Base-by-base conservation (phyloP, 1,140 invertebrate genomes). In the Catajapyx aquilonaris region DNA sequence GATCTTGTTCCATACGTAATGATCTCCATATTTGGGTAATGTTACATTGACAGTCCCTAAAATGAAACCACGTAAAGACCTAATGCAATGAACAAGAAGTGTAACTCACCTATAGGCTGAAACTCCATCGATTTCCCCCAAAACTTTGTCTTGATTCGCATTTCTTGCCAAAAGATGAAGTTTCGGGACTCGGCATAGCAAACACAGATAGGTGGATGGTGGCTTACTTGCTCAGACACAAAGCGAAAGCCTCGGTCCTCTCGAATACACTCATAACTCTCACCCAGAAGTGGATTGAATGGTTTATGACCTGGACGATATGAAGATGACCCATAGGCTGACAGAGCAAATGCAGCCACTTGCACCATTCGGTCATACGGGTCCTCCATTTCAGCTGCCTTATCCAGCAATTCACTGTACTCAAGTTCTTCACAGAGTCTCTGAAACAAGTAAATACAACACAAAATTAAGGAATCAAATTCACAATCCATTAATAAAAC, bases 81-180 rank as follows among this genome's bases (percentile, higher is more conserved):
- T n/a, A n/a, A n/a, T n/a, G n/a, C n/a, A n/a, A n/a, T n/a, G n/a
- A n/a, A n/a, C n/a, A n/a, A n/a, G n/a, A n/a, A 10, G 33, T 16
- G 32, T 4, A 33, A 5, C 2, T 52, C 49, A 41, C 80, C 80
- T 22, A 76, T 67, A 0, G 83, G 81, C 50, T 83, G 76, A 52
- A 86, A 78, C 59, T 86, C 81, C 66, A 88, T 81, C 20, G 79
- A 84, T 59, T 84, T 86, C 38, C 81, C 81, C 81, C 81, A 87
- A 60, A 88, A 88, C 56, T 81, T 83, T 18, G 81, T 78, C 57
- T 81, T 83, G 42, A 84, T 79, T 43, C 76, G 60, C 2, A 73
- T 68, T 50, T 79, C 74, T 65, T 85, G 80, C 71, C 74, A 80
- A 55, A 83, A 79, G 3, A 64, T 64, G 59, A 80, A 87, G 48